Percentiles rank a stretch among this genome's conserved stretches.
phyloP scores from a whole-genome alignment of 2,888 invertebrate genomes.

The Cataglyphis altisquamis region DNA sequence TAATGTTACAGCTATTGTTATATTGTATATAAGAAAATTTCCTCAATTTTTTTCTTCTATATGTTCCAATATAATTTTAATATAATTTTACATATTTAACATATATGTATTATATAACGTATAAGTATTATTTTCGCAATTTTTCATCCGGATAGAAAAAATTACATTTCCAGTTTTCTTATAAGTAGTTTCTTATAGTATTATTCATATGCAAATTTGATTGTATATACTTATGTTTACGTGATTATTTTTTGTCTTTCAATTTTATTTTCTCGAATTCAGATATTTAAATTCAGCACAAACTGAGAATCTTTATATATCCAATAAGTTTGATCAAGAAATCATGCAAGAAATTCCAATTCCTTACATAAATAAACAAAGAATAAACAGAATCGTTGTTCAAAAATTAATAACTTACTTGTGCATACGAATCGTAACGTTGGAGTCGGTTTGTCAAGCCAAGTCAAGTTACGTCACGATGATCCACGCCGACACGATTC shows the following conservation, averaged over 20 bases:
- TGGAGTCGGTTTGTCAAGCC: background rate
- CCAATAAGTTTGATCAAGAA: background rate
- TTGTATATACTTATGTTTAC: background rate
- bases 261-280: background rate
- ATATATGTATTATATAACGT: background rate
- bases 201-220: background rate
- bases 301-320: background rate
- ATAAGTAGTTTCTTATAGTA: background rate
- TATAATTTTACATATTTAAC: background rate
- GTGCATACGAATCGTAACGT: constrained; percentile 16
- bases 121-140: constrained; percentile 18
- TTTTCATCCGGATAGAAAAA: background rate
- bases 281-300: background rate
- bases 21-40: background rate
- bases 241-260: background rate
- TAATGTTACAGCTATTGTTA: too few species aligned
- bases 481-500: background rate
- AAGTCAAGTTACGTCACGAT: constrained; percentile 11
- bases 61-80: background rate
- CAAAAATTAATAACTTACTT: constrained; percentile 20
- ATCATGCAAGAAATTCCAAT: background rate
- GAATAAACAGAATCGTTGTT: constrained; percentile 17
- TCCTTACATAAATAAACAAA: background rate
- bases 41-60: background rate
- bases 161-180: background rate